Percentiles rank a stretch among this genome's conserved stretches.
phyloP scores from a whole-genome alignment of 1,140 invertebrate species.

The Saccostrea cuccullata region DNA sequence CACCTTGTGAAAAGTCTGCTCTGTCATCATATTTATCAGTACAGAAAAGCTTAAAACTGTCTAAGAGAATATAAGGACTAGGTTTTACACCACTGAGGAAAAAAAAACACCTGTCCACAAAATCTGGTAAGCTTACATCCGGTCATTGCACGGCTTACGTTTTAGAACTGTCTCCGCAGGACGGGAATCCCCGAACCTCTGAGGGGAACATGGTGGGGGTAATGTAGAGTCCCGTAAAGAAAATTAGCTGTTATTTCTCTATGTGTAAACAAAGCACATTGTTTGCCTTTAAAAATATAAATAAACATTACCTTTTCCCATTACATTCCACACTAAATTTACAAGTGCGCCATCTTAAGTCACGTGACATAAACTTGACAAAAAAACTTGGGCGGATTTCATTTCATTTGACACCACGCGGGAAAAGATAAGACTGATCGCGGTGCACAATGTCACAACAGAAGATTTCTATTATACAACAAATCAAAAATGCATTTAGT shows the following conservation, averaged over 20 bases:
- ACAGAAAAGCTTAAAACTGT: too few relatives aligned
- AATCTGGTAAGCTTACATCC: background rate
- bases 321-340: constrained; percentile 30
- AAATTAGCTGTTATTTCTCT: background rate
- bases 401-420: constrained; percentile 27
- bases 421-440: background rate
- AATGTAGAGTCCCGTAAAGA: background rate
- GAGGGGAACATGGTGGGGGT: background rate
- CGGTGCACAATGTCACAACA: too few relatives aligned
- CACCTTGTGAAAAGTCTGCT: too few relatives aligned
- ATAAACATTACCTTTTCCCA: constrained; percentile 34
- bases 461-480: too few relatives aligned
- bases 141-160: background rate
- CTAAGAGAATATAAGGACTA: too few relatives aligned
- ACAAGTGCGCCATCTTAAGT: constrained; percentile 21
- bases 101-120: background rate
- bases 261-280: background rate
- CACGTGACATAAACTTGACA: constrained; percentile 33
- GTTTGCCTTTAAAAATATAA: constrained; percentile 22
- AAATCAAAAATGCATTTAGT: too few relatives aligned
- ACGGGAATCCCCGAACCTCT: background rate
- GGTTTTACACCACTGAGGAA: too few relatives aligned
- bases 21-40: too few relatives aligned
- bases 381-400: constrained; percentile 20
- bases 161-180: background rate